phyloP scores from a whole-genome alignment of 2,113 vertebrate species.

The Microtus oregoni region DNA sequence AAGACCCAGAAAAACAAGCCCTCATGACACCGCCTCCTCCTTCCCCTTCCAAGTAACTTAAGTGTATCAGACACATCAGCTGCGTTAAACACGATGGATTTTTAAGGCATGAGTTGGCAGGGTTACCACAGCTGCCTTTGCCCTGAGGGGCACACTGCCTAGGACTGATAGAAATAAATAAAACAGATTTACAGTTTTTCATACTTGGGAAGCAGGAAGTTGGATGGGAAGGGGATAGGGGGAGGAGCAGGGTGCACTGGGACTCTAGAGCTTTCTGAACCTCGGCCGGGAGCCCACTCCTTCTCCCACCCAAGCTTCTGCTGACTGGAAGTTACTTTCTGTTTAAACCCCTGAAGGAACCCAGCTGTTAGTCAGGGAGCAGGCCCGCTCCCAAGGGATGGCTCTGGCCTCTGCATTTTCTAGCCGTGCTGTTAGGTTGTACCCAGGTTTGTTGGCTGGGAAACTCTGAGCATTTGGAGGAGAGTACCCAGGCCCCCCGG shows the following conservation, averaged over 20 bases:
- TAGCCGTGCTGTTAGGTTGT: background rate
- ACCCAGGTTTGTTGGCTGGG: background rate
- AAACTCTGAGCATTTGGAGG: background rate
- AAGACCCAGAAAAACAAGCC: conserved; percentile 70
- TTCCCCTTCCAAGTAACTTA: conserved; percentile 42
- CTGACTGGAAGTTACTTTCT: conserved; percentile 64
- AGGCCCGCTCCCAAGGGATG: conserved; percentile 20
- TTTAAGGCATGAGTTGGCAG: conserved; percentile 80
- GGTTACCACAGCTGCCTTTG: conserved; percentile 85
- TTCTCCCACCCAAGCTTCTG: conserved; percentile 48
- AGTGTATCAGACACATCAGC: conserved; percentile 64
- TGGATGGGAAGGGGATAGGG: conserved; percentile 44
- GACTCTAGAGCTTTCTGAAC: background rate
- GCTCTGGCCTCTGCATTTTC: background rate
- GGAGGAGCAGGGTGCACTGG: background rate
- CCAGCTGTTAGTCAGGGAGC: conserved; percentile 72
- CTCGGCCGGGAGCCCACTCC: background rate
- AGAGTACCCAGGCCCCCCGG: fast-evolving
- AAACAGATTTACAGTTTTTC: conserved; percentile 80
- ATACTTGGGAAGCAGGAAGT: conserved; percentile 6
- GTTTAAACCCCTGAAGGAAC: conserved; percentile 78
- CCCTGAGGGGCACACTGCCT: conserved; percentile 73
- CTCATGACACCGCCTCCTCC: background rate
- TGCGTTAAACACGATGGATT: conserved; percentile 74
- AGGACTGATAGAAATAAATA: conserved; percentile 77